These are phyloP conservation scores for Melipona bicolor DNA, from an alignment of 2,888 invertebrate genomes.

Conservation along the genomic window DNA sequence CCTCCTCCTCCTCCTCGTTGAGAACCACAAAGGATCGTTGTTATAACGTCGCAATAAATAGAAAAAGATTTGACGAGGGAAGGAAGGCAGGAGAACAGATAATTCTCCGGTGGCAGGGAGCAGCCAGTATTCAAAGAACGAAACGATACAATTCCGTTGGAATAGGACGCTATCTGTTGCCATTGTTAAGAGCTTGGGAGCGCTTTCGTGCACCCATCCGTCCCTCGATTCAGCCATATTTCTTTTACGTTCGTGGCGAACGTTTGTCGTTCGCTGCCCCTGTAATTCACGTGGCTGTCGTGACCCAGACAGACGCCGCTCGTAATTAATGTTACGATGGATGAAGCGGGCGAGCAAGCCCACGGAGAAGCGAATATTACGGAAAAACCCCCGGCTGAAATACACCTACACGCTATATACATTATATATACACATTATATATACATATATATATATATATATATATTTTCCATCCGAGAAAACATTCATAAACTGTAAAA, in stretches of 20 bases:
- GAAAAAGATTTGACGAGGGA: not conserved
- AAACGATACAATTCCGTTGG: not conserved
- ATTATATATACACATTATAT: not conserved
- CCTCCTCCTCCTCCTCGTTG: no score
- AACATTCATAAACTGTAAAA: no score
- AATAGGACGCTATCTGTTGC: not conserved
- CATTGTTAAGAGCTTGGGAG: constrained; percentile 2
- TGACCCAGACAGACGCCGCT: constrained; percentile 9
- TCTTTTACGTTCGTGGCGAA: constrained; percentile 28
- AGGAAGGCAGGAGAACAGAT: not conserved
- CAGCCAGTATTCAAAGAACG: not conserved
- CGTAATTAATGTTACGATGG: constrained; percentile 44
- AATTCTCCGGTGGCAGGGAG: not conserved
- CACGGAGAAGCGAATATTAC: not conserved
- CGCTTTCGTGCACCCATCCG: constrained; percentile 18
- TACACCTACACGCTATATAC: not conserved
- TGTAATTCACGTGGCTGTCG: constrained; percentile 27
- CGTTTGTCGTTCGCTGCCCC: constrained; percentile 5
- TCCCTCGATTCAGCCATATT: constrained; percentile 19
- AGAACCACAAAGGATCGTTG: not conserved
- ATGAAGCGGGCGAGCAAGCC: not conserved
- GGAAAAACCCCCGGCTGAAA: not conserved
- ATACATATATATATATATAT: not conserved
- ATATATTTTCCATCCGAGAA: no score
- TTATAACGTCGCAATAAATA: not conserved